These are phyloP conservation scores for Palloptera scutellata DNA, from an alignment of 2,888 invertebrate species.

Conservation along the genomic window DNA sequence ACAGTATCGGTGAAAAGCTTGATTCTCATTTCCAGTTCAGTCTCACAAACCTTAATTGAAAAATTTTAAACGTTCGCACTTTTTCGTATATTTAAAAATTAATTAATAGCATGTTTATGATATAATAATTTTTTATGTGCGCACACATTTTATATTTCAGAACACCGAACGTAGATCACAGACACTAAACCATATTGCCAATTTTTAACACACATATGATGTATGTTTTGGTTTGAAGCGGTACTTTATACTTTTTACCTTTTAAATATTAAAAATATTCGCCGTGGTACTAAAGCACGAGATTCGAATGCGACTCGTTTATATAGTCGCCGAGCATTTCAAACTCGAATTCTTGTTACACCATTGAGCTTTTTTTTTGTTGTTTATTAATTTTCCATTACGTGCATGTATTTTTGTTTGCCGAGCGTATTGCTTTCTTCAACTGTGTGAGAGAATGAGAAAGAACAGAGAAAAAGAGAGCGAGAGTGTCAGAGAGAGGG, in stretches of 20 bases:
- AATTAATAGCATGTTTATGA: too few relatives aligned
- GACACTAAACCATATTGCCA: too few relatives aligned
- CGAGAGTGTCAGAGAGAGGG: background rate
- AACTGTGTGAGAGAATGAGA: background rate
- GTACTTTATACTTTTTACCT: constrained; percentile 29
- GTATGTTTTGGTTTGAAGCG: constrained; percentile 15
- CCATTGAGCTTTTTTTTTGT: constrained; percentile 44
- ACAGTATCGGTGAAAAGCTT: too few relatives aligned
- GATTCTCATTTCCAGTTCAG: too few relatives aligned
- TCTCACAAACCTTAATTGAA: too few relatives aligned
- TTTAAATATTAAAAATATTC: constrained; percentile 49
- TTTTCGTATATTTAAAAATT: too few relatives aligned
- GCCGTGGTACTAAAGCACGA: constrained; percentile 62
- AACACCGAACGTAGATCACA: too few relatives aligned
- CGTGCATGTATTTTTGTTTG: constrained; percentile 1
- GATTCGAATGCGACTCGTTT: constrained; percentile 59
- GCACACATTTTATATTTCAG: too few relatives aligned
- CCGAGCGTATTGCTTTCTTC: background rate
- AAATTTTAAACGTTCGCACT: too few relatives aligned
- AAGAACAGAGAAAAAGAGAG: background rate
- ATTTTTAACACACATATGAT: too few relatives aligned
- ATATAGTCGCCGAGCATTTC: constrained; percentile 54
- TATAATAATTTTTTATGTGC: too few relatives aligned
- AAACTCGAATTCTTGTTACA: constrained; percentile 43
- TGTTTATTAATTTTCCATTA: constrained; percentile 19